These are phyloP conservation scores for Chelon labrosus DNA, from an alignment of 2,797 vertebrate species.

Conservation along the genomic window DNA sequence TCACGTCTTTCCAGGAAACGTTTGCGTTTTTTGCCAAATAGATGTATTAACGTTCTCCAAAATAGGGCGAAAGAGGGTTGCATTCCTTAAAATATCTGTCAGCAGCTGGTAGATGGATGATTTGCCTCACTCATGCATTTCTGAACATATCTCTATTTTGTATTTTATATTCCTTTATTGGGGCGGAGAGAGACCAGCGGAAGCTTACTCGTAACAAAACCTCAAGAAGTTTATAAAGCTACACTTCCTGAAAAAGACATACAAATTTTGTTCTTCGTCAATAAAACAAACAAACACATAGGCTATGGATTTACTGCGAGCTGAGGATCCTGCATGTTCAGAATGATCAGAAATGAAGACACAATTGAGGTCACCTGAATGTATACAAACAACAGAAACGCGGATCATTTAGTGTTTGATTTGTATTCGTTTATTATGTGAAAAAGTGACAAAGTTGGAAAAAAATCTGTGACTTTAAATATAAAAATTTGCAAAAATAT, in stretches of 20 bases:
- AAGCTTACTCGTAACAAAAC: not conserved
- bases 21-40: no score
- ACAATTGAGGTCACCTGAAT: slow-evolving; percentile 18
- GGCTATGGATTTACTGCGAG: not conserved
- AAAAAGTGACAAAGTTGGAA: slow-evolving; percentile 80
- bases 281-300: no score
- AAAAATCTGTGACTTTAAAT: slow-evolving; percentile 76
- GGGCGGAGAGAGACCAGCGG: not conserved
- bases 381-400: slow-evolving; percentile 22
- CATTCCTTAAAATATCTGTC: no score
- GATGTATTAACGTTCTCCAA: no score
- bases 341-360: slow-evolving; percentile 12
- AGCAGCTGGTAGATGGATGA: no score
- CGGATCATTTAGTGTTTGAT: slow-evolving; percentile 54
- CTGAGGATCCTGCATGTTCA: not conserved
- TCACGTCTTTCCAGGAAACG: no score
- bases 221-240: not conserved
- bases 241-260: not conserved
- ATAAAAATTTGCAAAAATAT: slow-evolving; percentile 80
- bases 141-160: no score
- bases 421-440: slow-evolving; percentile 68
- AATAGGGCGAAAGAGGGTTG: no score
- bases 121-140: no score
- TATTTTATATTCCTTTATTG: no score
- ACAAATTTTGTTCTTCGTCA: not conserved